Conservation (phyloP, 2,888 invertebrate species). For the Chaetogeoica ovagalla region DNA sequence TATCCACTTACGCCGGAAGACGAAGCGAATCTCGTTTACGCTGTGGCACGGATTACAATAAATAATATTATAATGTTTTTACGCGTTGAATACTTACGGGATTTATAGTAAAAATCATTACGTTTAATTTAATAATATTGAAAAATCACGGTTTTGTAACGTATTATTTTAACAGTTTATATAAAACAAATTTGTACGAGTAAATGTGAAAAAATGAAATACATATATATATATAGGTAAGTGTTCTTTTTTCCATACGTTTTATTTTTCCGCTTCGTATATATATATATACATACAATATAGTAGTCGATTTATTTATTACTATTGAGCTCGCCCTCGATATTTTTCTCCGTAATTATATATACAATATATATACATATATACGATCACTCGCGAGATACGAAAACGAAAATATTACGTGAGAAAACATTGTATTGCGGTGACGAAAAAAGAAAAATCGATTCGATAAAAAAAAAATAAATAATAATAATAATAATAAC, state of each 20-base stretch:
- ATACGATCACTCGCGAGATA: neutral
- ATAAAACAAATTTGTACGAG: neutral
- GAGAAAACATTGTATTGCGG: no score
- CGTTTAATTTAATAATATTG: no score
- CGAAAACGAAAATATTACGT: neutral
- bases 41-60: neutral
- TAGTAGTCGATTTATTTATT: neutral
- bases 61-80: neutral
- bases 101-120: no score
- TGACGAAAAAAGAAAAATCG: no score
- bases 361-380: no score
- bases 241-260: neutral
- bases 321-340: neutral
- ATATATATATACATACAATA: no score
- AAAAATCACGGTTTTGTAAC: no score
- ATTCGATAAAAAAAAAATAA: constrained; percentile 22
- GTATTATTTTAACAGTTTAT: neutral
- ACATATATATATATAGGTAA: neutral
- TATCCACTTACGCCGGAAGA: constrained; percentile 17
- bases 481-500: constrained; percentile 15
- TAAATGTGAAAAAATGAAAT: neutral
- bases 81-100: no score
- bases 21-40: neutral
- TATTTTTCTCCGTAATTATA: constrained; percentile 14
- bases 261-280: neutral